Conservation (phyloP, 2,113 vertebrate genomes). For the Melozone crissalis region DNA sequence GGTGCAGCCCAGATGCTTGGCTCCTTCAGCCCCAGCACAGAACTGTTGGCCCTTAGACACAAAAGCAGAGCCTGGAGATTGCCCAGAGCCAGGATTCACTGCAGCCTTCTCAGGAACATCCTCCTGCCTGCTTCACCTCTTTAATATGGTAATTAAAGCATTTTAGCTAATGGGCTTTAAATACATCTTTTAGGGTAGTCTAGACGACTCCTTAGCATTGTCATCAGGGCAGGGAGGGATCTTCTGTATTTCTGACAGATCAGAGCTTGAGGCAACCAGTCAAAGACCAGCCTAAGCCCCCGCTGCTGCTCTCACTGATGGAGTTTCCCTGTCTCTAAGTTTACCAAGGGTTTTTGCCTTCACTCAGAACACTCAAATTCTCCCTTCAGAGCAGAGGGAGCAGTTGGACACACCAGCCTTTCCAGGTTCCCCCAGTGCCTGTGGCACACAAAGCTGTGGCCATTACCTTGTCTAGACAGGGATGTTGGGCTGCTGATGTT, state of each 20-base stretch:
- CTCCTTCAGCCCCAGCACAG: background rate
- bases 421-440: background rate
- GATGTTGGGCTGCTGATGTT: rapidly evolving
- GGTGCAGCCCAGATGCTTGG: background rate
- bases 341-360: background rate
- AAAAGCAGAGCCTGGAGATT: background rate
- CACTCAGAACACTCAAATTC: background rate
- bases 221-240: background rate
- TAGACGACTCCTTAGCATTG: background rate
- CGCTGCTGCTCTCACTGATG: background rate
- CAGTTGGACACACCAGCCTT: rapidly evolving
- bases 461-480: background rate
- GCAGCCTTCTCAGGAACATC: background rate
- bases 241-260: background rate
- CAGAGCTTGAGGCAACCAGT: background rate
- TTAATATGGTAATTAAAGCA: background rate
- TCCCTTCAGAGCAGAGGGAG: background rate
- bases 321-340: background rate
- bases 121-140: background rate
- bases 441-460: background rate
- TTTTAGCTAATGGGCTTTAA: background rate
- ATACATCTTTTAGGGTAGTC: background rate
- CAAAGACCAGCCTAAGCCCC: background rate
- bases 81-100: background rate
- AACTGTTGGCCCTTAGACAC: background rate